Evolutionary conservation across 2,888 invertebrate genomes (phyloP), one percentile per base, ranked within the genome.

Genomic region (Acanthacorydalis orientalis): DNA sequence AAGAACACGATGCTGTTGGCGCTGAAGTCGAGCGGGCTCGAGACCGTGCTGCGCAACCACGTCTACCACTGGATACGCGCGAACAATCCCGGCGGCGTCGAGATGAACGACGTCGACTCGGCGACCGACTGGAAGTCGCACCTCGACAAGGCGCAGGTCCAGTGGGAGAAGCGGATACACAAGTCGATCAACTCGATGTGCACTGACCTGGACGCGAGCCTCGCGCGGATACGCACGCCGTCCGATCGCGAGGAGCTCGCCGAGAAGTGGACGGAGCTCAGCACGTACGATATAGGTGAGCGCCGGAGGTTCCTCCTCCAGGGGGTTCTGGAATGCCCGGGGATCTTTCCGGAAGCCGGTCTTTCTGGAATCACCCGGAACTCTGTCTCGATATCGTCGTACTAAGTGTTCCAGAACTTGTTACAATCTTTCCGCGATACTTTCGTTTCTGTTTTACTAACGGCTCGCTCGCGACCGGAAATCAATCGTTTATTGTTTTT

Each of bases 101-200:
- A 43, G 9, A 60, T 64, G 40, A 66, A 64, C 50, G 60, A 63
- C 32, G 60, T 58, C 23, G 45, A 50, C 1, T 57, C 60, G 49
- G 57, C 58, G 42, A 56, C 56, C n/a, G 58, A 56, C 39, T 55
- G 60, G 46, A 63, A 63, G 47, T 75, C 77, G 15, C 91, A 87
- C 59, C 68, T 92, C 46, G 74, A 80, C 56, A 87, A 90, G 66
- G 82, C 88, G 12, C 91, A 92, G 59, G 76, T 82, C 31, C 83
- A 86, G 55, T 96, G 95, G 95, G 95, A 95, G 62, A 83, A 89
- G 55, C 74, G 93, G 51, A 90, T 96, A 46, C 83, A 91, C 57
- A 95, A 95, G 68, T 93, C 92, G 16, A 69, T 96, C 48, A 91
- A 92, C 68, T 91, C 92, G 1, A 95, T 95, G 88, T 90, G 91